Evolutionary conservation across 2,113 vertebrate species (phyloP), one percentile per base, ranked within the genome.

Genomic region (Trematocara nigrifrons): DNA sequence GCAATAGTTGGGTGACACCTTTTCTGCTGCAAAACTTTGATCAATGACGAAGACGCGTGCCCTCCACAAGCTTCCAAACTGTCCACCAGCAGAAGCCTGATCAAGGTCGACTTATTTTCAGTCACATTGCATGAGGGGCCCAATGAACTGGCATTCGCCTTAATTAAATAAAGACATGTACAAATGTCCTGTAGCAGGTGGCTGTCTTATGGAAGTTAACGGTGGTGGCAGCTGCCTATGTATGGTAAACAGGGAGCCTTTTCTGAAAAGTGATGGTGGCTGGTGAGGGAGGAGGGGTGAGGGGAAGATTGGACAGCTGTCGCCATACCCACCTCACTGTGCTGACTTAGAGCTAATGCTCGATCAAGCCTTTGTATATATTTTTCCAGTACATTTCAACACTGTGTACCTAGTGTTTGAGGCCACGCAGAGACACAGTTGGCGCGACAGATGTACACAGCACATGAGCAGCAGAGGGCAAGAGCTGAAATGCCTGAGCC

Each of bases 151-250:
- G 94, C 96, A 94, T 95, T 96, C 93, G 93, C 95, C 94, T 96
- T 97, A 96, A 97, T 97, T 96, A 95, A 95, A 96, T 95, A 94
- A 96, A 96, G 95, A 95, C 94, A 94, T 95, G 95, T 94, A 96
- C 94, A 95, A 96, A 96, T 93, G 95, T 96, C 95, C 95, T 96
- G 93, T 93, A 95, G 95, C 93, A 95, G 95, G 94, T 92, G 92
- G 92, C 93, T 94, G 95, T 96, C 95, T 95, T 90, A 84, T 89
- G 91, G 92, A 96, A 93, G 94, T 95, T 95, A 95, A 89, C 88
- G 69, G 93, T 91, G 93, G 90, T 96, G 95, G 95, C 96, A 96
- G 96, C 96, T 96, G 96, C 93, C 94, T 92, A 89, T 93, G 94
- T 94, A 94, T 94, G 86, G 95, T 93, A 95, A 95, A 96, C 94